Conservation (phyloP, 2,113 vertebrate species). For the Chlamydotis undulata region DNA sequence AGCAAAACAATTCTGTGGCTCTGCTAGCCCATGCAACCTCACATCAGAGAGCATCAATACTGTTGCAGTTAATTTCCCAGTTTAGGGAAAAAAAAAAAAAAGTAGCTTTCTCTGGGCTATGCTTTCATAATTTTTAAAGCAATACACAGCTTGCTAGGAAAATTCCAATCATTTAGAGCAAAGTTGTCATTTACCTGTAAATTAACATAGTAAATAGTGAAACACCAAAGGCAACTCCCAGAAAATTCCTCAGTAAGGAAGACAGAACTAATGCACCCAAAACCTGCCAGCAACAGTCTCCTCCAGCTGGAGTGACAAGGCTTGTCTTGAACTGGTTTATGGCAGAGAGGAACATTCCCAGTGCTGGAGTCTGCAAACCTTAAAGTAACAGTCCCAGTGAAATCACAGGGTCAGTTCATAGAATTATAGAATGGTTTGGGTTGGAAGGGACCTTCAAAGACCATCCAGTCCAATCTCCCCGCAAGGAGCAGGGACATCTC, state of each 20-base stretch:
- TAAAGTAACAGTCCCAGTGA: not conserved
- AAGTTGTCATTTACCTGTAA: not conserved
- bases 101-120: not conserved
- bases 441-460: too few species aligned
- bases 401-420: not conserved
- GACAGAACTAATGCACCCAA: slow-evolving; percentile 35
- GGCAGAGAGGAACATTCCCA: not conserved
- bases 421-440: too few species aligned
- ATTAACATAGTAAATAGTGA: slow-evolving; percentile 29
- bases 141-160: not conserved
- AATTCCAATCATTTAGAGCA: slow-evolving; percentile 11
- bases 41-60: not conserved
- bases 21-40: not conserved
- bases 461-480: too few species aligned
- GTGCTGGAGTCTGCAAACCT: not conserved
- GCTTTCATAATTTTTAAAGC: slow-evolving; percentile 4
- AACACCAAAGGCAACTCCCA: slow-evolving; percentile 23
- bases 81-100: not conserved
- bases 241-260: not conserved
- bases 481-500: too few species aligned
- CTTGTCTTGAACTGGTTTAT: slow-evolving; percentile 31
- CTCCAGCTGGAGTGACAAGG: slow-evolving; percentile 55
- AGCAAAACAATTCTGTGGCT: not conserved
- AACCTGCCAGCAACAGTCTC: slow-evolving; percentile 39
- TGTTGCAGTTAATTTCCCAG: not conserved